Conservation (phyloP, 2,113 vertebrate genomes). For the Ramphastos sulfuratus region DNA sequence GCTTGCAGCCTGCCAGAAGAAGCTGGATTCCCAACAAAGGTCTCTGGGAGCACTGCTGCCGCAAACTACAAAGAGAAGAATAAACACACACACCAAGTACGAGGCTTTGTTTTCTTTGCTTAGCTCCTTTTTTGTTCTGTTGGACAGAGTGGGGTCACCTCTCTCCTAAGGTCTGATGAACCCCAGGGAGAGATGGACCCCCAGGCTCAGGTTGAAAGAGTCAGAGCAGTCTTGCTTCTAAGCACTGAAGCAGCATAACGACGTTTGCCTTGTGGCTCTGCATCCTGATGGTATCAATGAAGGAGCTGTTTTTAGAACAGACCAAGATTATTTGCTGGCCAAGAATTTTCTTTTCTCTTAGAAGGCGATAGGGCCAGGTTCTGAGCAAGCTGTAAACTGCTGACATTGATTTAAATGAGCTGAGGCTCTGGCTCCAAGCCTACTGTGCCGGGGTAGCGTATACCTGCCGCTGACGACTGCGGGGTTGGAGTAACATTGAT, state of each 20-base stretch:
- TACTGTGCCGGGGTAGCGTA: not conserved
- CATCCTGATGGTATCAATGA: not conserved
- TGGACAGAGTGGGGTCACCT: not conserved
- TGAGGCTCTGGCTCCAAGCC: slow-evolving; percentile 14
- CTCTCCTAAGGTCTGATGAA: not conserved
- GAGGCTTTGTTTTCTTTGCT: fast-evolving
- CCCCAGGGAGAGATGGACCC: not conserved
- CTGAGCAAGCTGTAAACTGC: slow-evolving; percentile 1
- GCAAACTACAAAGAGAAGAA: not conserved
- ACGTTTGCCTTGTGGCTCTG: not conserved
- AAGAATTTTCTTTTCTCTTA: not conserved
- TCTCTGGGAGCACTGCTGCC: not conserved
- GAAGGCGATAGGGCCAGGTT: not conserved
- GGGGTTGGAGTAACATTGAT: not conserved
- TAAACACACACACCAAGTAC: fast-evolving
- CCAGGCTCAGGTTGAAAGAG: too few relatives aligned
- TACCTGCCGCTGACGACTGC: slow-evolving; percentile 1
- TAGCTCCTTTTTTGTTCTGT: fast-evolving
- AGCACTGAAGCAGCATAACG: not conserved
- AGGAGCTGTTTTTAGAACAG: not conserved
- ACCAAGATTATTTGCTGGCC: not conserved
- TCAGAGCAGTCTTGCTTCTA: not conserved
- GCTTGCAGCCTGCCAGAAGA: not conserved
- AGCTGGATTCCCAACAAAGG: not conserved
- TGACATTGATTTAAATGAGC: slow-evolving; percentile 23